These are phyloP conservation scores for Heliconius ethilla DNA, from an alignment of 2,888 invertebrate genomes.

Conservation along the genomic window DNA sequence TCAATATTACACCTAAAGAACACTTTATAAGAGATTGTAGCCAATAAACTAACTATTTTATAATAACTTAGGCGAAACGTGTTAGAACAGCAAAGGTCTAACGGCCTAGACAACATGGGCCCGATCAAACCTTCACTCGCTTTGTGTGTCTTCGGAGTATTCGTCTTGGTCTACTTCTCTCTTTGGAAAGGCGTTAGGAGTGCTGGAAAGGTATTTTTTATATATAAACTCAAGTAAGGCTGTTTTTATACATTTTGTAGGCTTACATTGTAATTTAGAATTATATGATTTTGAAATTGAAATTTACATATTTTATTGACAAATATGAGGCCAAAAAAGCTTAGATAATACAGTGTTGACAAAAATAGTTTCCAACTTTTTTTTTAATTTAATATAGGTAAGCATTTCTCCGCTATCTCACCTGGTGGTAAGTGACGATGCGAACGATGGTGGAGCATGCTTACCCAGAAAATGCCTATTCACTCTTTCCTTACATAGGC, in stretches of 20 bases:
- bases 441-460: no score
- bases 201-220: slow-evolving; percentile 89
- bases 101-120: slow-evolving; percentile 93
- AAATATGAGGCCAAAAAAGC: not conserved
- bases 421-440: no score
- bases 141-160: slow-evolving; percentile 94
- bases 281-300: not conserved
- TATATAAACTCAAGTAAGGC: not conserved
- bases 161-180: slow-evolving; percentile 96
- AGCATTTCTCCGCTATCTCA: no score
- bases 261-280: not conserved
- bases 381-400: no score
- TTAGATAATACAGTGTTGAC: not conserved
- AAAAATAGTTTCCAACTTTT: not conserved
- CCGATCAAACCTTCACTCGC: slow-evolving; percentile 94
- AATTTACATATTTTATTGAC: not conserved
- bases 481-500: no score
- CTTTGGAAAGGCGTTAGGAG: slow-evolving; percentile 97
- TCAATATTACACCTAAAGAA: not conserved
- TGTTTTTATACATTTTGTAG: not conserved
- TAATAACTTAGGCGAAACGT: slow-evolving; percentile 87
- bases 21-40: not conserved
- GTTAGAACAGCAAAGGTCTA: slow-evolving; percentile 90
- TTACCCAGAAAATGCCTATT: no score
- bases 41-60: not conserved